Evolutionary conservation across 1,140 invertebrate genomes (phyloP).

Genomic region (Drosophila triauraria): DNA sequence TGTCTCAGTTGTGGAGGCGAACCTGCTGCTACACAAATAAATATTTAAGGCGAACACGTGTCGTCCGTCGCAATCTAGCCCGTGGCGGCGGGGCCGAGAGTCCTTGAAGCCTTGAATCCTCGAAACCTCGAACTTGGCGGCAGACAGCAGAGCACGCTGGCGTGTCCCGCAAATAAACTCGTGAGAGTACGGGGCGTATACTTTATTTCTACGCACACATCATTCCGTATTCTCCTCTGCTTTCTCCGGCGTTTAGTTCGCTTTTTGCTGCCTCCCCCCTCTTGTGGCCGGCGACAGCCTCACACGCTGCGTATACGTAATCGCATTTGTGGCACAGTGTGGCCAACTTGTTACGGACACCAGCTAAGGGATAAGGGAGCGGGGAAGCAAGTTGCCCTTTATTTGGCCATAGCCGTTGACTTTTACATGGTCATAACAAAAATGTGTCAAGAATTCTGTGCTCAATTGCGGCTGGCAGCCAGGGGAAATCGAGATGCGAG

Average conservation of each 20-base stretch:
- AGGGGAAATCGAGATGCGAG: background rate
- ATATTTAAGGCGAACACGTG: conserved; percentile 51
- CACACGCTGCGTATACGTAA: conserved; percentile 74
- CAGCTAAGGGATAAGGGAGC: background rate
- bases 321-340: conserved; percentile 70
- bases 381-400: conserved; percentile 51
- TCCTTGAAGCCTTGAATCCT: conserved; percentile 5
- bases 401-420: conserved; percentile 70
- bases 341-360: conserved; percentile 65
- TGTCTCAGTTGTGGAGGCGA: conserved; percentile 20
- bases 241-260: conserved; percentile 42
- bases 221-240: conserved; percentile 43
- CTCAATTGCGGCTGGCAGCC: conserved; percentile 40
- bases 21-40: conserved; percentile 42
- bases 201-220: conserved; percentile 46
- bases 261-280: conserved; percentile 1
- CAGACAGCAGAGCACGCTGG: conserved; percentile 34
- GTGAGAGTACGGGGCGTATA: conserved; percentile 8
- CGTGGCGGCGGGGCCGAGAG: background rate
- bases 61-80: conserved; percentile 21
- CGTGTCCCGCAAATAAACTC: conserved; percentile 34
- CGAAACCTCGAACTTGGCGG: conserved; percentile 6
- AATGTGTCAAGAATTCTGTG: conserved; percentile 59
- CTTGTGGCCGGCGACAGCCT: conserved; percentile 27
- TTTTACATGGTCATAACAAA: conserved; percentile 70